Evolutionary conservation across 2,797 vertebrate species (phyloP), one percentile per base, ranked within the genome.

Genomic region (Micrastur ruficollis): DNA sequence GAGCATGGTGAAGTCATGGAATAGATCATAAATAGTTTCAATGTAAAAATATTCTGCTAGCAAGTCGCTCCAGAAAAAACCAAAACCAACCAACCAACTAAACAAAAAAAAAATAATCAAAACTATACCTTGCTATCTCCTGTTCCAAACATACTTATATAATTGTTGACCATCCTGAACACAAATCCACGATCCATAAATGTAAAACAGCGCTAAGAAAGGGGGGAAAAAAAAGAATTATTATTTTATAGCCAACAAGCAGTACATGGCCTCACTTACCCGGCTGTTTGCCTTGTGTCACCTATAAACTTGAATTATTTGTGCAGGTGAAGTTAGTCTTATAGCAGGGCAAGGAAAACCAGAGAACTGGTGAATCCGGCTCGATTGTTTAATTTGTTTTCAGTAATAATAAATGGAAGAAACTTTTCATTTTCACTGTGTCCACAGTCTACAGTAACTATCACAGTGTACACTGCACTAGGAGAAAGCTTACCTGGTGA

Each of bases 151-250:
- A 99, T 99, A 97, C 99, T 99, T 90, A 99, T 98, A 53, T 99
- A 99, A 96, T 98, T 99, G 97, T 99, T 99, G 73, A 99, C 98
- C 93, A 99, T 97, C 97, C 98, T 99, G 97, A 99, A 99, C 88
- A 99, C 98, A 97, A 99, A 99, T 80, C 99, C 99, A 98, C 99
- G 97, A 97, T 99, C 99, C 99, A 99, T 99, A 95, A 99, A 98
- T 1, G 99, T 99, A 83, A 99, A 99, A 95, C 99, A 99, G 63
- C 98, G 99, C 99, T 99, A 96, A 68, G 61, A 93, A 92, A 96
- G 17, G 7, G 5, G 5, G 2, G n/a, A n/a, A 1, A 22, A 80
- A 50, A 83, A 71, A 76, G 8, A 52, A 26, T 31, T 56, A 85
- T 18, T 65, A 38, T 75, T 90, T 68, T 72, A 65, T 38, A 63